Evolutionary conservation across 2,113 vertebrate genomes (phyloP).

Genomic region (Rattus rattus): DNA sequence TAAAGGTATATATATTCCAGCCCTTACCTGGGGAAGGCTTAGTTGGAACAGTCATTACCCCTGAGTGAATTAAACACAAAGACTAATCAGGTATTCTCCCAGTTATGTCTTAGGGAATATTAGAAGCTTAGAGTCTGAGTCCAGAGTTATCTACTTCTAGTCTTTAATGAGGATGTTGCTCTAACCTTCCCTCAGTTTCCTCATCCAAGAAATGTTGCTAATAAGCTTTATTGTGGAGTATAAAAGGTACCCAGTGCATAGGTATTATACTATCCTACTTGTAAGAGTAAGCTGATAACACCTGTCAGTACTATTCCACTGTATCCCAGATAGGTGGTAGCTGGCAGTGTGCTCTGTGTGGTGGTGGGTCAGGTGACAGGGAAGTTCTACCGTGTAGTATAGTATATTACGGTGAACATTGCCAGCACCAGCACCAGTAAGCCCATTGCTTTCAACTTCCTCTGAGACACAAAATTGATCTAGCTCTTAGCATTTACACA

Average conservation of each 20-base stretch:
- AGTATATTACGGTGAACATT: neutral
- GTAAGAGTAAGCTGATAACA: neutral
- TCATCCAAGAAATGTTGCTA: neutral
- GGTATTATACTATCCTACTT: neutral
- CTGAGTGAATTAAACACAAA: neutral
- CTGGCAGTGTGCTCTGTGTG: neutral
- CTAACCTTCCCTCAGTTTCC: neutral
- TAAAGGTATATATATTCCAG: neutral
- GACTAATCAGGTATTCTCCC: no score
- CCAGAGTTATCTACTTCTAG: neutral
- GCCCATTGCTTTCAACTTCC: neutral
- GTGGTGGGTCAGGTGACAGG: neutral
- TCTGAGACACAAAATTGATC: neutral
- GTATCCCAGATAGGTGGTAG: no score
- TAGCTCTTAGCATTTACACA: neutral
- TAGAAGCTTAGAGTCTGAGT: neutral
- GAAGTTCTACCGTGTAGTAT: no score
- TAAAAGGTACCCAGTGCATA: neutral
- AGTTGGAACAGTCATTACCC: neutral
- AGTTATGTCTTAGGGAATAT: neutral
- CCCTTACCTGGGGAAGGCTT: neutral
- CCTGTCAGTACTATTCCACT: accelerated
- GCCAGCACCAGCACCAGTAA: no score
- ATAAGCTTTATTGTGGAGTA: neutral
- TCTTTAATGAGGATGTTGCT: neutral